Base-by-base conservation (phyloP, 2,797 vertebrate genomes). In the Sebastes matsubarae region DNA sequence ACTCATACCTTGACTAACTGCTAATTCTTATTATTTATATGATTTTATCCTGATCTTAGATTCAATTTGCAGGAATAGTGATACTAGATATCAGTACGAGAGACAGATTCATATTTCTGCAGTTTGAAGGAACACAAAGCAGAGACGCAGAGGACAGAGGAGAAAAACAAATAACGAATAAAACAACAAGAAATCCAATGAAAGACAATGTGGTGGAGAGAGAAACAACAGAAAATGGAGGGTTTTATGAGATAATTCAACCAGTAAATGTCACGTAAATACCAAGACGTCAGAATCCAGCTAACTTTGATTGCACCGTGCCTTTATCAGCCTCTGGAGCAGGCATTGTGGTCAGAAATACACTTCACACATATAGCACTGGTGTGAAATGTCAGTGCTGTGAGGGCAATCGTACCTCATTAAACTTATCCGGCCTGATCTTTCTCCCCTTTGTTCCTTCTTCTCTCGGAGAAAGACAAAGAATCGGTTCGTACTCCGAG, bases 221-320 rank as follows among this genome's bases (percentile, higher is more conserved):
- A 66, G 50, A 83, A 68, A 73, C 29, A 74, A 50, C 14, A 79
- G 55, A 65, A 59, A 42, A 16, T 29, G 6, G 25, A 65, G 29
- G 66, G 30, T 38, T 38, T 82, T 67, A 25, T 76, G 68, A 71
- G 77, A 75, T 80, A 73, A 84, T 78, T 79, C 46, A 68, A 60
- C 20, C 76, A 34, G 78, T 80, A 84, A 88, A 90, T 90, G 87
- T 90, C 89, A 88, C 38, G 5, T 82, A 88, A 90, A 90, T 90
- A 88, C 84, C 87, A 87, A 77, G 68, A 72, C 12, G 54, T 85
- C 64, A 69, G 64, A 80, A 68, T 72, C 36, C 64, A 70, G 71
- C 72, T 63, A 50, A 65, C 72, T 79, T 64, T 81, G 68, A 84
- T 79, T 79, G 57, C 69, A 11, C 18, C 4, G 5, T 38, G 81